These are phyloP conservation scores for Probaryconus sp. DNA, from an alignment of 1,140 invertebrate species.

Conservation along the genomic window DNA sequence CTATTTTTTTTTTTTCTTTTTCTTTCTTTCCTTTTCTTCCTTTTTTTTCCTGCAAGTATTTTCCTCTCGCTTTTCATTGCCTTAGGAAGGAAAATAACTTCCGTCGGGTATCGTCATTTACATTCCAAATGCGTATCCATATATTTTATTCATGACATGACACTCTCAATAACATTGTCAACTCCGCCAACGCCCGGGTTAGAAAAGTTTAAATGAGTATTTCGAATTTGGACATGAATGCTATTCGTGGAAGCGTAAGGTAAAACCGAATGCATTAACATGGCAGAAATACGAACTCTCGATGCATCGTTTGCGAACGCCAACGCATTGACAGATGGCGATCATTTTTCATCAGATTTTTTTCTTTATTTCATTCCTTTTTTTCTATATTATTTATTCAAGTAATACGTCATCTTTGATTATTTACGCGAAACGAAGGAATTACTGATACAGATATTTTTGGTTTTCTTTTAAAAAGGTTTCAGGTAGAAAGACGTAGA, in stretches of 20 bases:
- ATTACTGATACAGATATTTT: slow-evolving; percentile 26
- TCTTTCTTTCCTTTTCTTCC: slow-evolving; percentile 30
- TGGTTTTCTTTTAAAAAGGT: slow-evolving; percentile 4
- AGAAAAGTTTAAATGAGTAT: slow-evolving; percentile 63
- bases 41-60: not conserved
- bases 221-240: slow-evolving; percentile 57
- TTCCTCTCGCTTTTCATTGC: slow-evolving; percentile 38
- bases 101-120: slow-evolving; percentile 53
- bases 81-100: slow-evolving; percentile 55
- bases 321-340: slow-evolving; percentile 50
- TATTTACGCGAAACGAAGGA: slow-evolving; percentile 38
- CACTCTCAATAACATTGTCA: slow-evolving; percentile 61
- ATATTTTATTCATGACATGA: slow-evolving; percentile 62
- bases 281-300: slow-evolving; percentile 36
- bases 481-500: too few relatives aligned
- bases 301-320: slow-evolving; percentile 42
- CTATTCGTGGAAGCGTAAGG: slow-evolving; percentile 40
- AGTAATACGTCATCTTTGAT: slow-evolving; percentile 35
- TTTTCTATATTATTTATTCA: slow-evolving; percentile 23
- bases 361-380: slow-evolving; percentile 12
- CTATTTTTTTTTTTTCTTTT: not conserved
- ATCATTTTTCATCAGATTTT: slow-evolving; percentile 50
- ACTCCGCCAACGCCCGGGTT: slow-evolving; percentile 46
- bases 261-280: slow-evolving; percentile 52
- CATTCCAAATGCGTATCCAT: slow-evolving; percentile 58